Conservation (phyloP, 2,113 vertebrate species). For the Entelurus aequoreus region DNA sequence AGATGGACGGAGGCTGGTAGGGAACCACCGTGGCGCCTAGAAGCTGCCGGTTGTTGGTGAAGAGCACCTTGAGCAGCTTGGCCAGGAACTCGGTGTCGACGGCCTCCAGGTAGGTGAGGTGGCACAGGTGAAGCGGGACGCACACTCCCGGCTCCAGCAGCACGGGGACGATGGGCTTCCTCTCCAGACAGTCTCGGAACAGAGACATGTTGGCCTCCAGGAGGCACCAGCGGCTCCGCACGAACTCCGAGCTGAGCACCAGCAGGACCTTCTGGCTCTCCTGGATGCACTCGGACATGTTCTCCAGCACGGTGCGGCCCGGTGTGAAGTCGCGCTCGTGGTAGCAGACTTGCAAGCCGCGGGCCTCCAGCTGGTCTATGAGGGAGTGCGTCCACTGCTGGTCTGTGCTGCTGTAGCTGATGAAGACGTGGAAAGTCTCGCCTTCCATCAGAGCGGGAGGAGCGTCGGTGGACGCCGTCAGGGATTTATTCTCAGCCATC, state of each 20-base stretch:
- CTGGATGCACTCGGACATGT: conserved; percentile 63
- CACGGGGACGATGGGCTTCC: conserved; percentile 57
- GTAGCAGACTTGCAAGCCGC: conserved; percentile 47
- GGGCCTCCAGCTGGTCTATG: conserved; percentile 46
- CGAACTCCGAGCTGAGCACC: conserved; percentile 63
- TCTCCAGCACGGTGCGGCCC: conserved; percentile 59
- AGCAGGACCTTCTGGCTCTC: conserved; percentile 66
- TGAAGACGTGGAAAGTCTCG: conserved; percentile 58
- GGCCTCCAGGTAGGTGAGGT: conserved; percentile 64
- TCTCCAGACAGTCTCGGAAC: conserved; percentile 57
- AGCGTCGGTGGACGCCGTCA: background rate
- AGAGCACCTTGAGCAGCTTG: conserved; percentile 51
- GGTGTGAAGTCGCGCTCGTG: conserved; percentile 61
- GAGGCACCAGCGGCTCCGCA: conserved; percentile 65
- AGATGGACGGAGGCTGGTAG: conserved; percentile 44
- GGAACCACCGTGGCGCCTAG: conserved; percentile 39
- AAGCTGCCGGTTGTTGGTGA: conserved; percentile 37
- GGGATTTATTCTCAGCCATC: background rate
- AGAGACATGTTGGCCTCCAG: conserved; percentile 64
- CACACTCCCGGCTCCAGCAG: conserved; percentile 51
- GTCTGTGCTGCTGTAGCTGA: conserved; percentile 60
- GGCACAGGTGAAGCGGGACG: conserved; percentile 59
- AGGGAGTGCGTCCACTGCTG: conserved; percentile 44
- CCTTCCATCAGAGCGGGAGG: conserved; percentile 32
- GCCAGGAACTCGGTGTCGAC: conserved; percentile 35